Conservation (phyloP, 2,113 vertebrate genomes). For the Oriolus oriolus region DNA sequence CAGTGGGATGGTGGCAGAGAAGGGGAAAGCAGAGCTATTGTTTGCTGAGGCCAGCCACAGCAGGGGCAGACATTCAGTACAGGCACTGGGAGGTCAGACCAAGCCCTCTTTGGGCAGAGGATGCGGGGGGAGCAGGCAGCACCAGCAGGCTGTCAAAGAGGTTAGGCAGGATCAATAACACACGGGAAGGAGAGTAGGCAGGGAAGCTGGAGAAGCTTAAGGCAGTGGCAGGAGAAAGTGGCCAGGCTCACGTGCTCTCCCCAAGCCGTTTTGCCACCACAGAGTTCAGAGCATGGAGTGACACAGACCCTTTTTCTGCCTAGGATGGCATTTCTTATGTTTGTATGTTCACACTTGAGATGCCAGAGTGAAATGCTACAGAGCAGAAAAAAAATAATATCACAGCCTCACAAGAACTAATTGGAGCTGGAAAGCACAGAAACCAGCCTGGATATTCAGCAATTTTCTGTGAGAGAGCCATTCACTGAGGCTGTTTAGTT, state of each 20-base stretch:
- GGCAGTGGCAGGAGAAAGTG: neutral
- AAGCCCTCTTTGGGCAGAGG: neutral
- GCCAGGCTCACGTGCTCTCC: fast-evolving
- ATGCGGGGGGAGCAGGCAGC: neutral
- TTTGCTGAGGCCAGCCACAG: fast-evolving
- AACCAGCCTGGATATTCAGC: neutral
- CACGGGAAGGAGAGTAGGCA: neutral
- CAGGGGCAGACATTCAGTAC: neutral
- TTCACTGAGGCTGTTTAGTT: neutral
- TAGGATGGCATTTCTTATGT: neutral
- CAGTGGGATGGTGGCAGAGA: fast-evolving
- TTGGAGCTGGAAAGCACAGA: neutral
- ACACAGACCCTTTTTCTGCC: neutral
- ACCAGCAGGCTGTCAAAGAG: neutral
- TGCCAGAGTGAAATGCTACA: neutral
- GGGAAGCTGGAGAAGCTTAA: neutral
- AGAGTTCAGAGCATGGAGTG: neutral
- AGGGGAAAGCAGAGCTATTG: neutral
- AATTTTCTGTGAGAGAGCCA: neutral
- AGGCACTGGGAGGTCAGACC: neutral
- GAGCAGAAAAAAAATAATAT: neutral
- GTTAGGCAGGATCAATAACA: neutral
- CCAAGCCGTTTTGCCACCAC: neutral
- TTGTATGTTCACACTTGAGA: neutral
- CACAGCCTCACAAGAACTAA: neutral